A percentile compares a stretch with the other conserved stretches of the same genome.
Evolutionary conservation across 2,797 vertebrate genomes (phyloP).

Genomic region (Pseudomugil tenellus): DNA sequence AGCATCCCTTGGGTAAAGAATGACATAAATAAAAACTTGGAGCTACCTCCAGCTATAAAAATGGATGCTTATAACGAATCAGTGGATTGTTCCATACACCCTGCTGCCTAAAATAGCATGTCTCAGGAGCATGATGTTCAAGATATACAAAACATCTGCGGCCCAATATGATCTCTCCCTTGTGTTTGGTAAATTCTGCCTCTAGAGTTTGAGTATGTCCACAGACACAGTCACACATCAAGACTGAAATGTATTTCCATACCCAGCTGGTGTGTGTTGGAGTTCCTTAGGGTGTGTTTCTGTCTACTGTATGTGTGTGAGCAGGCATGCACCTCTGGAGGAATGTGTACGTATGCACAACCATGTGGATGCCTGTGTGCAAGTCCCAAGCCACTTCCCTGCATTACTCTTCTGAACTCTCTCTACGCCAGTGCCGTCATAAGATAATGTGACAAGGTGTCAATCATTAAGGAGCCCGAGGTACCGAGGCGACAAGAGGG

Average conservation of each 20-base stretch:
- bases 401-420: constrained; percentile 71
- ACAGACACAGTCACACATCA: constrained; percentile 37
- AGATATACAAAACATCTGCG: constrained; percentile 76
- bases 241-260: constrained; percentile 57
- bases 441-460: constrained; percentile 84
- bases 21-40: constrained; percentile 48
- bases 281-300: constrained; percentile 73
- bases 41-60: constrained; percentile 41
- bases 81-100: constrained; percentile 54
- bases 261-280: constrained; percentile 65
- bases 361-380: constrained; percentile 20
- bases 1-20: constrained; percentile 50
- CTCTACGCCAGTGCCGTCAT: constrained; percentile 73
- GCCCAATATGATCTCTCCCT: constrained; percentile 62
- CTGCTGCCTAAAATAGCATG: constrained; percentile 70
- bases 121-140: constrained; percentile 55
- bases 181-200: constrained; percentile 63
- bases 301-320: constrained; percentile 49
- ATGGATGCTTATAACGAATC: constrained; percentile 50
- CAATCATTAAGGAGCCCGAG: constrained; percentile 80
- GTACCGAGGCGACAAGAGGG: constrained; percentile 72
- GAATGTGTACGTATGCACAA: constrained; percentile 10
- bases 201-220: constrained; percentile 47
- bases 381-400: constrained; percentile 80
- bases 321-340: constrained; percentile 19